Conservation (phyloP, 2,888 invertebrate species). For the Machimus atricapillus region DNA sequence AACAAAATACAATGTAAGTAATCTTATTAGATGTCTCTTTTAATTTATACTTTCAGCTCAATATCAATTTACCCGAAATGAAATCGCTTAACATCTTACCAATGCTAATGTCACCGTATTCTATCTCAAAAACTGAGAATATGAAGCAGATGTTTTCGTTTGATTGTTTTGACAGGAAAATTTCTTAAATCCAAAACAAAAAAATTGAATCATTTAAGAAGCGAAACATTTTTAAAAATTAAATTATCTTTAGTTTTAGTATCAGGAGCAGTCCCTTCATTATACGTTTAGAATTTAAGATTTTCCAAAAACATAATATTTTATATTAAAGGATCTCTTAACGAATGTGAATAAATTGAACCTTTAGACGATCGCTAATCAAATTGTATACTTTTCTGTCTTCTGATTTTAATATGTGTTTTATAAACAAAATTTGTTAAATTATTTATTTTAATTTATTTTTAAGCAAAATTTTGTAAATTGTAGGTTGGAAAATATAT, state of each 20-base stretch:
- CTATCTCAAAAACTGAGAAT: constrained; percentile 60
- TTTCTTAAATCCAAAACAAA: constrained; percentile 26
- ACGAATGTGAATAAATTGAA: not conserved
- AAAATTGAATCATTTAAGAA: not conserved
- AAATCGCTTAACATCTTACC: constrained; percentile 55
- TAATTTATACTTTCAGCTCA: constrained; percentile 51
- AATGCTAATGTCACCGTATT: constrained; percentile 59
- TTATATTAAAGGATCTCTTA: not conserved
- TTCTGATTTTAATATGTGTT: not conserved
- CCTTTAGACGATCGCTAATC: not conserved
- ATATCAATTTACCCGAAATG: constrained; percentile 57
- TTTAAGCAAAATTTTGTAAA: not conserved
- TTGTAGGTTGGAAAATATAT: not conserved
- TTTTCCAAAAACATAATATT: not conserved
- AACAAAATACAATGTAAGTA: not conserved
- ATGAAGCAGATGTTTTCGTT: constrained; percentile 58
- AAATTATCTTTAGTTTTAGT: not conserved
- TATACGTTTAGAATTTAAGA: not conserved
- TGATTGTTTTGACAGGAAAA: constrained; percentile 59
- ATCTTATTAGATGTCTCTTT: not conserved
- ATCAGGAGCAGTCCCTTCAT: not conserved
- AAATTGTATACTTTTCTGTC: not conserved
- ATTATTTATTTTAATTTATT: constrained; percentile 19
- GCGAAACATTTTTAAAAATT: not conserved
- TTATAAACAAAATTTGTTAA: not conserved